A percentile compares a stretch with the other conserved stretches of the same genome.
These are phyloP conservation scores for Rousettus madagascariensis DNA, from an alignment of 2,797 vertebrate genomes.

Conservation along the genomic window DNA sequence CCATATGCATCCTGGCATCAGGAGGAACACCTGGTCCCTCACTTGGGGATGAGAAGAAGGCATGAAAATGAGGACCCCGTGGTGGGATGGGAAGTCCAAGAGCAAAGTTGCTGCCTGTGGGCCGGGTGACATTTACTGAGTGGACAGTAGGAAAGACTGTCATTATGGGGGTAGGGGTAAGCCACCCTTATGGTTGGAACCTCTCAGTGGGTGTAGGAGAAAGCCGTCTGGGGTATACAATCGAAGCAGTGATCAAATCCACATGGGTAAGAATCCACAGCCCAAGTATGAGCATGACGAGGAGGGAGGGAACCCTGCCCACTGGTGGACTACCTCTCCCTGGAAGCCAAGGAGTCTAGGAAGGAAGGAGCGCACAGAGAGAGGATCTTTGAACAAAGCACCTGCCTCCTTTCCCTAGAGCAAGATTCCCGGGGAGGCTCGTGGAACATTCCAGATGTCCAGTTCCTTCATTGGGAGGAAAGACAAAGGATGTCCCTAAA, in stretches of 20 bases:
- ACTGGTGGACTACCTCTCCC: background rate
- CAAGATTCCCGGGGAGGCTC: background rate
- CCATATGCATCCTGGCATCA: background rate
- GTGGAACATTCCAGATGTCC: constrained; percentile 17
- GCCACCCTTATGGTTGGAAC: background rate
- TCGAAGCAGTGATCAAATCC: background rate
- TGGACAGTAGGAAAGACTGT: background rate
- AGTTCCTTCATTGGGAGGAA: constrained; percentile 72
- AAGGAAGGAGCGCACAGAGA: background rate
- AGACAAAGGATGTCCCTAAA: constrained; percentile 94
- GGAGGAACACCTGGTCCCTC: background rate
- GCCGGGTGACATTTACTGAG: background rate
- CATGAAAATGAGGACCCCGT: background rate
- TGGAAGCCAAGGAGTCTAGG: background rate
- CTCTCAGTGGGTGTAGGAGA: background rate
- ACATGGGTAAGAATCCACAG: background rate
- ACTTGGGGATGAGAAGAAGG: background rate
- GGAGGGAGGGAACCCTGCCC: background rate
- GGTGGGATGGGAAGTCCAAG: background rate
- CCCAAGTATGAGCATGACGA: background rate
- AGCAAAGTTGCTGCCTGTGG: background rate
- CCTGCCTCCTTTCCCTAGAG: background rate
- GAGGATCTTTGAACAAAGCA: background rate
- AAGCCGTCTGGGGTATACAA: background rate
- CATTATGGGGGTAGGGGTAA: background rate